Base-by-base conservation (phyloP, 1,140 invertebrate species). In the Nilaparvata lugens region DNA sequence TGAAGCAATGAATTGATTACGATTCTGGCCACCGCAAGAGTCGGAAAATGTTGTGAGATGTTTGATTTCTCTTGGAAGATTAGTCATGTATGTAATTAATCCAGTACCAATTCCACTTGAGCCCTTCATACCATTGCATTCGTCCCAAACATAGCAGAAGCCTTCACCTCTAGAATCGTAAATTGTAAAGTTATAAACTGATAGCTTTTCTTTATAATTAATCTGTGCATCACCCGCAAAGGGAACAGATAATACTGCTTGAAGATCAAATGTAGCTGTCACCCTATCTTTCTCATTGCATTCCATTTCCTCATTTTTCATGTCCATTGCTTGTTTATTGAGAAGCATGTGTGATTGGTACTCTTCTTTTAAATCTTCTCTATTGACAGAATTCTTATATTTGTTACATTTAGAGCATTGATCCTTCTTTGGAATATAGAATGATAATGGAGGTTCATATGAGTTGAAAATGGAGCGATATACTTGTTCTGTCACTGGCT, bases 211-310 rank as follows among this genome's bases (percentile, higher is more conserved):
- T 18, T 64, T 69, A 23, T 70, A 71, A 62, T 66, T 66, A n/a
- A 62, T 45, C 28, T 58, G 60, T 2, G 59, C 62, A 18, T 62
- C 63, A 31, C 65, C 54, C 18, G 54, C 58, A 64, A 60, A 63
- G 16, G 69, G 68, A n/a, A 65, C 58, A 40, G 55, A 58, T 9
- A 70, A 42, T 9, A 66, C 64, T 40, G 67, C 63, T 42, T 70
- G 64, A 14, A 70, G 51, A 60, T 71, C 70, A 63, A 68, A 71
- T 19, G 48, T 62, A 18, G 63, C 63, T 28, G 28, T 28, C 28
- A 28, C 28, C 56, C 18, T 43, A 24, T 43, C 23, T n/a, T 42
- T n/a, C n/a, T 18, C 56, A 43, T 58, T 58, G 24, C n/a, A n/a
- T 18, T 58, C 38, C 56, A 58, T 58, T n/a, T 58, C 56, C 16